phyloP scores from a whole-genome alignment of 2,797 vertebrate species.

The Enteromius mattozi region DNA sequence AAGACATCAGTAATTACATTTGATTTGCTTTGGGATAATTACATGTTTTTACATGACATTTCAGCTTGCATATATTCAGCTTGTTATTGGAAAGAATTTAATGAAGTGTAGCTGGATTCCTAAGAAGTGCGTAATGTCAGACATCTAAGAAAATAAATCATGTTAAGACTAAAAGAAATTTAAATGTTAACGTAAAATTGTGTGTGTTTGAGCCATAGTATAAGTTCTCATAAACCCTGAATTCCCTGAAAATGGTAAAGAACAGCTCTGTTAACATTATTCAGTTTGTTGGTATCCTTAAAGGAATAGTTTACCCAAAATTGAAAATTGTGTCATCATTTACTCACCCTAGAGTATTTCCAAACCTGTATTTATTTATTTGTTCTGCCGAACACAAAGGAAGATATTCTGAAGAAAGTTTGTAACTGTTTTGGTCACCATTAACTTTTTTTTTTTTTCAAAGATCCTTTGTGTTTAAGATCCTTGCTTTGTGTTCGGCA shows the following conservation, averaged over 20 bases:
- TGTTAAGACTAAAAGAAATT: background rate
- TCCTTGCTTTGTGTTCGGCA: too few relatives aligned
- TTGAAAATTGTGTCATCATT: too few relatives aligned
- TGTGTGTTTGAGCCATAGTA: background rate
- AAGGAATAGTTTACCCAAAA: too few relatives aligned
- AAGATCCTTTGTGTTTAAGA: too few relatives aligned
- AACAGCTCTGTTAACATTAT: background rate
- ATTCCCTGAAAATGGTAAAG: background rate
- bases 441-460: too few relatives aligned
- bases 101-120: constrained; percentile 11
- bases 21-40: constrained; percentile 13
- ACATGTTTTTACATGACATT: constrained; percentile 20
- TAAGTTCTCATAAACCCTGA: background rate
- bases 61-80: constrained; percentile 24
- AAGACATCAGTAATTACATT: constrained; percentile 26
- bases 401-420: too few relatives aligned
- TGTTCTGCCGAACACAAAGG: too few relatives aligned
- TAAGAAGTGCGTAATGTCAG: background rate
- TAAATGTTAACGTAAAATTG: background rate
- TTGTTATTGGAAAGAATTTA: background rate
- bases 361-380: too few relatives aligned
- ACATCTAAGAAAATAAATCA: background rate
- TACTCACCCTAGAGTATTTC: too few relatives aligned
- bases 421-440: too few relatives aligned
- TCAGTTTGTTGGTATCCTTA: background rate